phyloP scores from a whole-genome alignment of 1,140 invertebrate genomes.

The Marisa cornuarietis region DNA sequence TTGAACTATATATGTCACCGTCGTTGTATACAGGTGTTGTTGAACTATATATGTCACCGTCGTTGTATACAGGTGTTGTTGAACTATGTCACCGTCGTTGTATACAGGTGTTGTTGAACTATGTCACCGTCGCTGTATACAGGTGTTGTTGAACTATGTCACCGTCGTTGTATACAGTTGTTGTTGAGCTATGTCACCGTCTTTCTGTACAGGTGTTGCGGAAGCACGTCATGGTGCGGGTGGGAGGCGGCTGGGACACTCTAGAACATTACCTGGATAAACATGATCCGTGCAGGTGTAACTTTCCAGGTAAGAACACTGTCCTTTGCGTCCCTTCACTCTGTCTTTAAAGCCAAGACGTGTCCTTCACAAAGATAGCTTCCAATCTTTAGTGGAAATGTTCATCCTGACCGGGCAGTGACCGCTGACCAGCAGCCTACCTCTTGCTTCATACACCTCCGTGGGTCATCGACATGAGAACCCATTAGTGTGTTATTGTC shows the following conservation, averaged over 20 bases:
- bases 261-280: constrained; percentile 95
- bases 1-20: no score
- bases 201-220: constrained; percentile 80
- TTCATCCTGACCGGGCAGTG: no score
- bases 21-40: constrained; percentile 77
- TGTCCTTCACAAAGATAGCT: no score
- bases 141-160: neutral
- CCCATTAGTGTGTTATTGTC: no score
- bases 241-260: constrained; percentile 97
- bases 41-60: constrained; percentile 99
- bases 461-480: no score
- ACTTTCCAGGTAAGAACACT: constrained; percentile 66
- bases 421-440: no score
- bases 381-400: no score
- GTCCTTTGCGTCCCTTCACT: neutral
- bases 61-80: neutral
- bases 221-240: constrained; percentile 97
- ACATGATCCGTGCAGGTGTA: constrained; percentile 94
- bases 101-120: constrained; percentile 87
- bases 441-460: no score
- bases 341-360: no score
- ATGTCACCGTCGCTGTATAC: constrained; percentile 89
- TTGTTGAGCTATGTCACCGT: neutral
- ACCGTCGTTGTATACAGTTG: neutral
- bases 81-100: neutral